Evolutionary conservation across 2,113 vertebrate species (phyloP).

Genomic region (Phocoena sinus): DNA sequence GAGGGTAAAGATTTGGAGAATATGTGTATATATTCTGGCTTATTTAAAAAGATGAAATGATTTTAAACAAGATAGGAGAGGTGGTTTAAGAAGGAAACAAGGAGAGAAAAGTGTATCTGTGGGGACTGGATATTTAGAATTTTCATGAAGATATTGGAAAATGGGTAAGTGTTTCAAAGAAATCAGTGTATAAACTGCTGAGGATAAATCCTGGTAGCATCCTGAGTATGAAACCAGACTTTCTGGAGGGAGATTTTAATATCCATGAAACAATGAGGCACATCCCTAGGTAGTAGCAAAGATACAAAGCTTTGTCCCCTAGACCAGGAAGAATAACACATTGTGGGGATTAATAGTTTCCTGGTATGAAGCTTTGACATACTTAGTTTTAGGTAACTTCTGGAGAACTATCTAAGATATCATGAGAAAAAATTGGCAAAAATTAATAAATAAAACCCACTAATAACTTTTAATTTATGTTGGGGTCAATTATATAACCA

Average conservation of each 20-base stretch:
- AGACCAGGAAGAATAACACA: neutral
- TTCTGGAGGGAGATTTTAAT: neutral
- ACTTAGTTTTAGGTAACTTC: neutral
- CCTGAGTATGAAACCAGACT: neutral
- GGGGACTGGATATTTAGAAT: neutral
- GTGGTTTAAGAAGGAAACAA: neutral
- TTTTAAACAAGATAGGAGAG: neutral
- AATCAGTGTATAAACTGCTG: neutral
- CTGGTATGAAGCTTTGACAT: neutral
- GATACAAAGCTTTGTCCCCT: neutral
- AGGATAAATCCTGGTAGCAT: neutral
- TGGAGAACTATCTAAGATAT: neutral
- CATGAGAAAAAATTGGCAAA: neutral
- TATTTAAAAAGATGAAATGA: neutral
- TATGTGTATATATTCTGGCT: neutral
- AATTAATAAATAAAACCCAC: neutral
- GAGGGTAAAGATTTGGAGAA: neutral
- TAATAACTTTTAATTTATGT: slow-evolving; percentile 37
- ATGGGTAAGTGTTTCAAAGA: neutral
- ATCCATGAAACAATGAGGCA: neutral
- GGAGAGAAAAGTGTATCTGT: neutral
- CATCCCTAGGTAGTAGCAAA: neutral
- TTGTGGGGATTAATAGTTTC: neutral
- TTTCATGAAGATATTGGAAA: neutral
- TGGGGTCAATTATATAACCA: slow-evolving; percentile 1